Evolutionary conservation across 2,888 invertebrate species (phyloP).

Genomic region (Chrysolina oricalcia): DNA sequence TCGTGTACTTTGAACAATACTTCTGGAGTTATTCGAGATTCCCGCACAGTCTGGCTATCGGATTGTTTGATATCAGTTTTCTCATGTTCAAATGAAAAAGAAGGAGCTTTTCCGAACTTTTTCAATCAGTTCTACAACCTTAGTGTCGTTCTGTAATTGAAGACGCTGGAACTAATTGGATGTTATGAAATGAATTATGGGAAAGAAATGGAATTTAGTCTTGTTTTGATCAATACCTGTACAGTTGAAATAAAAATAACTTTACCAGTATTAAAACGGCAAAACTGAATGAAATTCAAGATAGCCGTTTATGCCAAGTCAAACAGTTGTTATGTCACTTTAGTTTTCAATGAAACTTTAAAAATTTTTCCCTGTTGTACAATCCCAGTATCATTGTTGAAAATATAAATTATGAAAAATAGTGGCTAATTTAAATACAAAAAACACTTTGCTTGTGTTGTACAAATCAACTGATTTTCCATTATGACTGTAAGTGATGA

Average conservation of each 20-base stretch:
- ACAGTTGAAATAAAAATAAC: not conserved
- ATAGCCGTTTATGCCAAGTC: no score
- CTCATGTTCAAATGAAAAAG: constrained; percentile 2
- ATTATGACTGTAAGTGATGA: no score
- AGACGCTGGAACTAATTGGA: not conserved
- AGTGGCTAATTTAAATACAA: no score
- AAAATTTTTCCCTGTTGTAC: no score
- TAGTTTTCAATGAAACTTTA: no score
- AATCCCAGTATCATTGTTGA: no score
- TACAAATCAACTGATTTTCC: no score
- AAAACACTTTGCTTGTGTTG: no score
- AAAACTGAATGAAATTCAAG: not conserved
- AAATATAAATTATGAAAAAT: no score
- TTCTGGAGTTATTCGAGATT: constrained; percentile 1
- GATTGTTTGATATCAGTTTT: not conserved
- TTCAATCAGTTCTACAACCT: not conserved
- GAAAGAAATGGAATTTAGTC: not conserved
- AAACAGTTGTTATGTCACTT: no score
- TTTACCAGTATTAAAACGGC: not conserved
- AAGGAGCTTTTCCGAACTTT: not conserved
- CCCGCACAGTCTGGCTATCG: not conserved
- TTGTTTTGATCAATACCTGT: not conserved
- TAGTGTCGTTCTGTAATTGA: not conserved
- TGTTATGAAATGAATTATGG: not conserved
- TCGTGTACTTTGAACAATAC: not conserved